Evolutionary conservation across 2,797 vertebrate species (phyloP).

Genomic region (Esox masquinongy): DNA sequence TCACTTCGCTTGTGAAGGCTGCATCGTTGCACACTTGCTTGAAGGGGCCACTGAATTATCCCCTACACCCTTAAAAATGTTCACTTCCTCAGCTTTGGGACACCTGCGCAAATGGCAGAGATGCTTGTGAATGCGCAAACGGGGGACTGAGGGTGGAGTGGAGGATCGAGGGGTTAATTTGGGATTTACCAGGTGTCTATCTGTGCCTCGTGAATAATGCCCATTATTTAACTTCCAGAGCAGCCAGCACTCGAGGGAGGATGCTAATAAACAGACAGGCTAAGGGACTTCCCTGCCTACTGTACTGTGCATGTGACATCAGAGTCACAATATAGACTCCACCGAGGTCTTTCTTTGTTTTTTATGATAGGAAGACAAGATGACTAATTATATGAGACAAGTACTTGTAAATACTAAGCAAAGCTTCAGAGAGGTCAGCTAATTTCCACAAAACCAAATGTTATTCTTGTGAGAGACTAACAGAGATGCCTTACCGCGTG

Average conservation of each 20-base stretch:
- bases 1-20: too few relatives aligned
- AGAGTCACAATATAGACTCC: background rate
- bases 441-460: background rate
- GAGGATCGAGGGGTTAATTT: too few relatives aligned
- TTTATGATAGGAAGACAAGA: background rate
- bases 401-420: background rate
- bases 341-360: background rate
- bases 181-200: slow-evolving; percentile 12
- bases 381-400: background rate
- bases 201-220: slow-evolving; percentile 50
- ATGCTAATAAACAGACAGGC: slow-evolving; percentile 6
- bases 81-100: too few relatives aligned
- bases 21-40: too few relatives aligned
- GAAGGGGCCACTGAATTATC: too few relatives aligned
- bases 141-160: too few relatives aligned
- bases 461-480: background rate
- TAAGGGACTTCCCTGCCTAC: slow-evolving; percentile 6
- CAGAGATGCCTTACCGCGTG: slow-evolving; percentile 79
- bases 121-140: too few relatives aligned
- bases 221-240: slow-evolving; percentile 64
- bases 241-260: slow-evolving; percentile 28
- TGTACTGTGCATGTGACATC: background rate
- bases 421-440: background rate
- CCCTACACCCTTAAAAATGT: too few relatives aligned
- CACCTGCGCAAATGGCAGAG: too few relatives aligned